Conservation (phyloP, 1,140 invertebrate genomes). For the Globodera rostochiensis region DNA sequence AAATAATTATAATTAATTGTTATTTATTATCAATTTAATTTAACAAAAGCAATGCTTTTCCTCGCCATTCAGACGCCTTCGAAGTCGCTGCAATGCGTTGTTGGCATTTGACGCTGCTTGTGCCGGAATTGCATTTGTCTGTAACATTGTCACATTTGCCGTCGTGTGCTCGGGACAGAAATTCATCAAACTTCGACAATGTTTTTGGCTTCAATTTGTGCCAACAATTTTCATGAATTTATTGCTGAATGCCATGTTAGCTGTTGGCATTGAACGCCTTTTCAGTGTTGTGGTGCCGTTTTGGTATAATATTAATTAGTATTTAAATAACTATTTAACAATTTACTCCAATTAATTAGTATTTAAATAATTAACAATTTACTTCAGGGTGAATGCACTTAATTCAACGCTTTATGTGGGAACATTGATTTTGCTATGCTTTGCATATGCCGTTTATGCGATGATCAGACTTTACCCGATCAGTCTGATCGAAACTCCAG, state of each 20-base stretch:
- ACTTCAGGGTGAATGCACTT: neutral
- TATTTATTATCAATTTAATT: too few species aligned
- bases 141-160: neutral
- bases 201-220: slow-evolving; percentile 28
- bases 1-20: neutral
- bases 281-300: slow-evolving; percentile 2
- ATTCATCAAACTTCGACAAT: slow-evolving; percentile 6
- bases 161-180: neutral
- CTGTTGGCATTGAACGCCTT: slow-evolving; percentile 22
- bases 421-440: neutral
- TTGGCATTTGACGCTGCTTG: neutral
- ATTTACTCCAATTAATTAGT: too few species aligned
- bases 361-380: too few species aligned
- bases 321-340: too few species aligned
- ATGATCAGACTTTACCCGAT: neutral
- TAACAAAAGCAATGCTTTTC: too few species aligned
- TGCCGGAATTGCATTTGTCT: neutral
- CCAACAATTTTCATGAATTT: slow-evolving; percentile 20
- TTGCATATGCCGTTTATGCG: neutral
- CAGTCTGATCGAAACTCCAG: neutral
- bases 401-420: neutral
- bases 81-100: slow-evolving; percentile 2
- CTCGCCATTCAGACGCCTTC: neutral
- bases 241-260: slow-evolving; percentile 5
- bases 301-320: neutral